Base-by-base conservation (phyloP, 2,113 vertebrate genomes). In the Gavia stellata region DNA sequence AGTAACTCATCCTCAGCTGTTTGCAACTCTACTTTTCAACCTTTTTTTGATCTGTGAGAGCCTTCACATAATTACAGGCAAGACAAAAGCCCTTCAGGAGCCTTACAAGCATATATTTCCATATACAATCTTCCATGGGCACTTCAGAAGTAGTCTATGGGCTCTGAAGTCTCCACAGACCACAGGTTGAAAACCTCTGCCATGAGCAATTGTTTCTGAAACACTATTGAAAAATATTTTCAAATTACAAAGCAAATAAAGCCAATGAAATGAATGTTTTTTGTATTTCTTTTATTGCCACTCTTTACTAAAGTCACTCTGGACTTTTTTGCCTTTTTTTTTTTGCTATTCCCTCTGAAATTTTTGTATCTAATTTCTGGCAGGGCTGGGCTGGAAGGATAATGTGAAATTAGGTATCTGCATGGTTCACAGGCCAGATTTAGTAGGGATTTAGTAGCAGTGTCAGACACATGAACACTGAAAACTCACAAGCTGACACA, bases 211-310 rank as follows among this genome's bases (percentile, higher is more conserved):
- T 61, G 5, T 17, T 71, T 55, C 34, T 83, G 28, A 85, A 77
- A 66, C 26, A 14, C 6, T 59, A 17, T 0, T 73, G 42, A 63
- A 65, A 77, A 49, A 7, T 21, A 67, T 12, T 11, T 38, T 81
- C 19, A 73, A 88, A 71, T 14, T n/a, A 4, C 7, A 56, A 77
- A 45, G 47, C 7, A 86, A 66, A 62, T 25, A 50, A 63, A 72
- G 2, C 6, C 2, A 75, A 61, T 36, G 11, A 24, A 70, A 52
- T 75, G 3, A 66, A 14, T 13, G 40, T 1, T 0, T 0, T 14
- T 80, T 93, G 4, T 3, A 28, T 53, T 78, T 66, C 10, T 70
- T 81, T 47, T 66, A 25, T 74, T 53, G 18, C 9, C 42, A 31
- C 8, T 40, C 1, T 49, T 62, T 49, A 18, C 12, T 66, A 24